Evolutionary conservation across 2,113 vertebrate genomes (phyloP), one percentile per base, ranked within the genome.

Genomic region (Mesembrinibis cayennensis): DNA sequence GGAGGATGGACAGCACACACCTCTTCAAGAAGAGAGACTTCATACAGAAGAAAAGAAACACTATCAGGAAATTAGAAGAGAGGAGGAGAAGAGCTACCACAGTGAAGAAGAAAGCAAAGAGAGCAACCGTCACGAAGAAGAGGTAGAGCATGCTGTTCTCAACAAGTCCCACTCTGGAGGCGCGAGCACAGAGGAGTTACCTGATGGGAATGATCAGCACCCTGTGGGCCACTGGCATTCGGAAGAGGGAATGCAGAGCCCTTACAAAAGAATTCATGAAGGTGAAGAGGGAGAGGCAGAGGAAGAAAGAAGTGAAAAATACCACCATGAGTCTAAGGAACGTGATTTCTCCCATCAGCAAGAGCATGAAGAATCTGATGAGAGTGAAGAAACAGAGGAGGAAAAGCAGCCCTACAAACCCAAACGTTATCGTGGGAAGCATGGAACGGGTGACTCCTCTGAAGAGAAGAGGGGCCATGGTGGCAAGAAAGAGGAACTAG

Each of bases 351-450:
- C 89, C 67, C 92, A 8, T 16, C 63, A 92, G 36, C 81, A 77
- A 92, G 93, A 96, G 30, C 89, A 10, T 36, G 97, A 97, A 44
- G 98, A 97, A 44, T 97, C 97, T 30, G 94, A 94, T 56, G 98
- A 98, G 52, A 97, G 89, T 7, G 95, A 97, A 81, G 98, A 98
- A 76, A 95, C 65, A 5, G 95, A 95, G n/a, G 81, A 96, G 59
- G 90, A 93, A 82, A 97, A 97, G 87, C 97, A 94, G 30, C 56
- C n/a, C 40, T 72, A 53, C 36, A 95, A 87, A 69, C 78, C 94
- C 44, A 93, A 91, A 65, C 95, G 52, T n/a, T 91, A 83, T 18
- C 89, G 93, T 0, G 96, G 96, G 80, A 97, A 86, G 80, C 96
- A 96, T 15, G 91, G 96, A 61, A 36, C 45, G 0, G 93, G 93